Base-by-base conservation (phyloP, 1,140 invertebrate genomes). In the Drosophila burlai region DNA sequence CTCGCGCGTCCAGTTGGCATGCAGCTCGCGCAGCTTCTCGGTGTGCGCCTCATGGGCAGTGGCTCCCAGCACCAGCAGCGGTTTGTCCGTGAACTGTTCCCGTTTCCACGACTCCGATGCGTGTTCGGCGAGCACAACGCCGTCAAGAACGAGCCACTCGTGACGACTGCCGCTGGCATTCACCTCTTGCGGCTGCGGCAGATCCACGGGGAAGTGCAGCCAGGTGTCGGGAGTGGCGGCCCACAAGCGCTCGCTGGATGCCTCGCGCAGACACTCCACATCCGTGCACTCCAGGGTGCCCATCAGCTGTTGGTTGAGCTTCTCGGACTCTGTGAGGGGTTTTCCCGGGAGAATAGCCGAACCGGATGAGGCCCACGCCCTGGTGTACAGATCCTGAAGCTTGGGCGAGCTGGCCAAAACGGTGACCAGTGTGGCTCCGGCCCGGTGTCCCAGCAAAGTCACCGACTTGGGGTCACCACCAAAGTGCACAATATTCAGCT, bases 401-500 rank as follows among this genome's bases (percentile, higher is more conserved):
- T 95, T 94, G 29, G 93, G 92, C 0, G 94, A 94, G 6, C 94
- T 94, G 3, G 96, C 93, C 11, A 98, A 91, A 0, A 96, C 95
- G 0, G 96, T 96, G 0, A 96, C 96, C 1, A 98, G 91, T 1
- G 96, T 97, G 8, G 96, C 97, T 10, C 96, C 97, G 0, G 96
- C 96, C 24, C 96, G 94, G 87, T 97, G 96, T 3, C 97, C 97
- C 76, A 97, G 94, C n/a, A 98, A 80, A 0, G 97, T 97, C 0
- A 98, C 96, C 1, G 95, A 94, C 8, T 94, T 93, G 7, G 95
- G 94, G 93, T 98, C 95, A 1, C 97, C 97, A 2, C 97, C 97
- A 84, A 98, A 98, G 91, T 97, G 94, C 50, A 95, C 94, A 42
- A 97, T 97, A 81, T 97, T 97, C 49, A 95, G 93, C 47, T 97